A percentile compares a stretch with the other conserved stretches of the same genome.
Evolutionary conservation across 2,888 invertebrate species (phyloP).

Genomic region (Phasia obesa): DNA sequence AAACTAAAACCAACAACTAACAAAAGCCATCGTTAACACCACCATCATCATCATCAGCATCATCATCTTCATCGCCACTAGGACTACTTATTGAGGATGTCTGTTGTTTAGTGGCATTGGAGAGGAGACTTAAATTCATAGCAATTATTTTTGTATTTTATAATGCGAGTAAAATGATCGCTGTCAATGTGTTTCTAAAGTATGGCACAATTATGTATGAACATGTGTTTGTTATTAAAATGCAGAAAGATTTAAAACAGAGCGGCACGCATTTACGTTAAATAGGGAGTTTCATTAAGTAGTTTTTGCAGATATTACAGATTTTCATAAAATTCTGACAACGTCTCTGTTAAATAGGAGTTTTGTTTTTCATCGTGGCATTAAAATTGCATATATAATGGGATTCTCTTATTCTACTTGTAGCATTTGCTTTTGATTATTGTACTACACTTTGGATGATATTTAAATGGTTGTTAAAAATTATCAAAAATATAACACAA

Average conservation of each 20-base stretch:
- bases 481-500: neutral
- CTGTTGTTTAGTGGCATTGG: constrained; percentile 23
- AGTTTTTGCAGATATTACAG: neutral
- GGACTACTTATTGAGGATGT: neutral
- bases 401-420: constrained; percentile 20
- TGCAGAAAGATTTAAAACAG: constrained; percentile 2
- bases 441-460: neutral
- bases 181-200: constrained; percentile 22
- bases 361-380: constrained; percentile 20
- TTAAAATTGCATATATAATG: constrained; percentile 52
- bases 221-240: constrained; percentile 21
- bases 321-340: neutral
- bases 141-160: constrained; percentile 52
- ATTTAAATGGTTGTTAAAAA: neutral
- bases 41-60: neutral
- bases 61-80: neutral
- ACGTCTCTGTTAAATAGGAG: constrained; percentile 9
- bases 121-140: constrained; percentile 27
- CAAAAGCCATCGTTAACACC: constrained; percentile 16
- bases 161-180: constrained; percentile 18
- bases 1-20: constrained; percentile 23
- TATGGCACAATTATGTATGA: neutral
- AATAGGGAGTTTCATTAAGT: neutral
- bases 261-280: neutral
- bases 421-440: neutral